Base-by-base conservation (phyloP, 2,797 vertebrate genomes). In the Danio albolineatus region DNA sequence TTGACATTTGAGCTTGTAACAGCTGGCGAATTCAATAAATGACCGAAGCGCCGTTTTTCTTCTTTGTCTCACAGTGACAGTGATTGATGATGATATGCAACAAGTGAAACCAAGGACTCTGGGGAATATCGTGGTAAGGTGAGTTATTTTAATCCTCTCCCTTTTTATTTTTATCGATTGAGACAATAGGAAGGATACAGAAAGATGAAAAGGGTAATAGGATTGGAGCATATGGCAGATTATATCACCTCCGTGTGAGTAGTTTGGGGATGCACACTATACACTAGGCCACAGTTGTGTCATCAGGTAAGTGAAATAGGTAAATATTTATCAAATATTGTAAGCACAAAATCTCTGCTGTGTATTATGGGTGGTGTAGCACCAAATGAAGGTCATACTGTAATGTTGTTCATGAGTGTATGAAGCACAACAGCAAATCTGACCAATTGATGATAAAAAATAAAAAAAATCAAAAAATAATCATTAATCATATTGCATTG, bases 51-150 rank as follows among this genome's bases (percentile, higher is more conserved):
- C 10, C 73, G 51, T 66, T 48, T 28, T 46, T 75, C 41, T 64
- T 43, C 53, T 72, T 83, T 90, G 67, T 79, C 81, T 90, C 85
- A n/a, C 64, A 98, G 96, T 97, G 87, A 93, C 91, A 71, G 93
- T 98, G 92, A 93, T 98, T 81, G 93, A 92, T 74, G 90, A 96
- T 88, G 90, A 95, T 88, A 95, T 95, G 92, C 90, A 94, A 88
- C 91, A 92, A 86, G 89, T 95, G 88, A 94, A 94, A 88, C 91
- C 91, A 9, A 95, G 91, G 79, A 94, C 90, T 81, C 90, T 98
- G 88, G 98, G 98, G 92, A 99, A 98, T 88, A 97, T 99, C 81
- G 97, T 97, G 83, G 95, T 98, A 81, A 98, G 96, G 97, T 99
- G 95, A 95, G 95, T 79, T 62, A 51, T n/a, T 79, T 54, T 7